A percentile compares a stretch with the other conserved stretches of the same genome.
phyloP scores from a whole-genome alignment of 2,888 invertebrate species.

The Plagodis dolabraria region DNA sequence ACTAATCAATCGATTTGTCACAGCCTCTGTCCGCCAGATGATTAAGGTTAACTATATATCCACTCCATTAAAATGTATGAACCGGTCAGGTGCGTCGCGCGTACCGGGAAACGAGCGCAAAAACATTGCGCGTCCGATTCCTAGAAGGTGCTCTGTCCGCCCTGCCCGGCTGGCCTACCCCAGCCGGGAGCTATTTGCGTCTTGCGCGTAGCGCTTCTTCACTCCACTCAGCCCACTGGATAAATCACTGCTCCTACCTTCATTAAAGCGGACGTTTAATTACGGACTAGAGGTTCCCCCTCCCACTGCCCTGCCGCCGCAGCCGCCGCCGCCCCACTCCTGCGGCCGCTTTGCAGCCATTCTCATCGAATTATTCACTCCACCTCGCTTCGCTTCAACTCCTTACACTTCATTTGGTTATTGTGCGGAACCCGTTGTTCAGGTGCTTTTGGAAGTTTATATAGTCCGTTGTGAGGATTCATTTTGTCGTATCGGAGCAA shows the following conservation, averaged over 20 bases:
- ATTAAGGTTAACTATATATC: conserved; percentile 13
- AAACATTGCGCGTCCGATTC: conserved; percentile 44
- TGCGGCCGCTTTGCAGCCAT: conserved; percentile 26
- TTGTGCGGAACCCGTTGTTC: conserved; percentile 14
- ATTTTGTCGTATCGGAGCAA: too few relatives aligned
- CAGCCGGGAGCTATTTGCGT: neutral
- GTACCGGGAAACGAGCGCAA: conserved; percentile 45
- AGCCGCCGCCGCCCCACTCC: conserved; percentile 9
- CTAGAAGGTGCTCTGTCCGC: conserved; percentile 36
- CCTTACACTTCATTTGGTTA: conserved; percentile 46
- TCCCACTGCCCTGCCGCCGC: conserved; percentile 1
- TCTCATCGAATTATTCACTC: conserved; percentile 28
- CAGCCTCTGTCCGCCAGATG: conserved; percentile 6
- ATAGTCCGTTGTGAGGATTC: neutral
- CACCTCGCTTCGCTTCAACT: conserved; percentile 24
- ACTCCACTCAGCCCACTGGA: conserved; percentile 43
- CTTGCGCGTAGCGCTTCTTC: neutral
- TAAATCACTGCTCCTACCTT: conserved; percentile 59
- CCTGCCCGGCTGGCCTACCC: neutral
- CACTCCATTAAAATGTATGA: conserved; percentile 36
- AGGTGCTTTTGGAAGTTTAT: conserved; percentile 4
- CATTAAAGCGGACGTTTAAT: conserved; percentile 65
- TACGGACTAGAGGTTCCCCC: conserved; percentile 47
- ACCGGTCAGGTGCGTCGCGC: conserved; percentile 27
- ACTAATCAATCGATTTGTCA: conserved; percentile 27